These are phyloP conservation scores for Sphaeramia orbicularis DNA, from an alignment of 2,797 vertebrate genomes.

Conservation along the genomic window DNA sequence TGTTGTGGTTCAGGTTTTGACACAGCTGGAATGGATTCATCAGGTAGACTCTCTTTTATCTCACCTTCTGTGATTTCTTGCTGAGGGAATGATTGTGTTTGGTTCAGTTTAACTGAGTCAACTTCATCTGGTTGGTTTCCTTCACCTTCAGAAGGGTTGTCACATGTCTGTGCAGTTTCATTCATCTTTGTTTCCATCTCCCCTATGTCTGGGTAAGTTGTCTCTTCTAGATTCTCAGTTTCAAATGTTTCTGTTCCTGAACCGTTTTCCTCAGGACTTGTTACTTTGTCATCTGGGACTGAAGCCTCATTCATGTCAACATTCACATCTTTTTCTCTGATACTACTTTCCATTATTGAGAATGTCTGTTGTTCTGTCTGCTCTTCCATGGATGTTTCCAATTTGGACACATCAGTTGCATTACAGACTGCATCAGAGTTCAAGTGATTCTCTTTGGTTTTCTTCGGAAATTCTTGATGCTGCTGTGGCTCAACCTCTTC, in stretches of 20 bases:
- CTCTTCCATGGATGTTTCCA: constrained; percentile 30
- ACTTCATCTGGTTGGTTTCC: constrained; percentile 2
- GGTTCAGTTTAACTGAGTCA: constrained; percentile 9
- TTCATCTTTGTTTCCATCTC: constrained; percentile 32
- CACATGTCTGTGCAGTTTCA: constrained; percentile 24
- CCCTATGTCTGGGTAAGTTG: not conserved
- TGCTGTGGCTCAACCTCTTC: constrained; percentile 69
- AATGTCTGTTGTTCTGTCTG: constrained; percentile 19
- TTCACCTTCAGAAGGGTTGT: constrained; percentile 1
- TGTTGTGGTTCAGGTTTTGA: constrained; percentile 24
- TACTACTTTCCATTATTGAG: constrained; percentile 3
- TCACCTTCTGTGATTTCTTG: constrained; percentile 1
- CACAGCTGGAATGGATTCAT: not conserved
- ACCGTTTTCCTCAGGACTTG: constrained; percentile 38
- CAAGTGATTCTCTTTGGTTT: constrained; percentile 52
- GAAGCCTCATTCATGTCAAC: constrained; percentile 22
- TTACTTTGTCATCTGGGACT: constrained; percentile 34
- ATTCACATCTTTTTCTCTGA: constrained; percentile 24
- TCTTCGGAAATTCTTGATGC: constrained; percentile 56
- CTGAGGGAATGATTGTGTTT: constrained; percentile 23
- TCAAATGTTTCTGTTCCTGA: constrained; percentile 23
- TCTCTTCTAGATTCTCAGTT: constrained; percentile 17
- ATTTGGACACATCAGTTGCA: constrained; percentile 15
- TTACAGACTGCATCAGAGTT: constrained; percentile 38
- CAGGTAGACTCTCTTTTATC: not conserved